Evolutionary conservation across 2,888 invertebrate species (phyloP).

Genomic region (Pycnomerus fuliginosus): DNA sequence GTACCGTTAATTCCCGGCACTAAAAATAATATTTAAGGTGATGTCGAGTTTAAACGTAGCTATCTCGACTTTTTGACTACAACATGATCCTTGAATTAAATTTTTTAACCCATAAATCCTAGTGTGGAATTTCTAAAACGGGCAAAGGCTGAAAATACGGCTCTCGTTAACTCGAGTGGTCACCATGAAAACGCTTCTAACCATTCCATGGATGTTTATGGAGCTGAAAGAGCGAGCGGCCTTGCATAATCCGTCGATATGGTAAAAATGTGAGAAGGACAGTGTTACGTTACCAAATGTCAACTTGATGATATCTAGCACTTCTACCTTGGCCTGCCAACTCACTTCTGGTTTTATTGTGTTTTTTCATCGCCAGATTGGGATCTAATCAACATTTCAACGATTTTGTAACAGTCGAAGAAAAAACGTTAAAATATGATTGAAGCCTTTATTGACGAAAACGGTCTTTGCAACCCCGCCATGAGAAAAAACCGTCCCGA

Average conservation of each 20-base stretch:
- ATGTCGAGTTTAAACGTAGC: no score
- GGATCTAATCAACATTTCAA: not conserved
- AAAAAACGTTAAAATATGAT: no score
- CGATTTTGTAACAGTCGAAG: no score
- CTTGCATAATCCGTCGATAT: not conserved
- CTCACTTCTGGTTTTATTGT: constrained; percentile 1
- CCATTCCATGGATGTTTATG: not conserved
- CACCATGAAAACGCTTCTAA: not conserved
- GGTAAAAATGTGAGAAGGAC: not conserved
- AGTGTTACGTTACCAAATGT: constrained; percentile 1
- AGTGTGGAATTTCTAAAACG: no score
- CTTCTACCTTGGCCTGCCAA: constrained; percentile 1
- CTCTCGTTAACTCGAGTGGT: no score
- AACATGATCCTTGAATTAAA: no score
- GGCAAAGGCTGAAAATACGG: no score
- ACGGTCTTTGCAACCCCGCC: constrained; percentile 36
- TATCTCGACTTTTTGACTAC: no score
- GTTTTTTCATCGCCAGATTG: no score
- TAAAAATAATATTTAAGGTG: no score
- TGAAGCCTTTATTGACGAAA: constrained; percentile 29
- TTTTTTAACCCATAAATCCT: no score
- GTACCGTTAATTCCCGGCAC: no score
- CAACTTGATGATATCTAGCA: not conserved
- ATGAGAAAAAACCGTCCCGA: constrained; percentile 46
- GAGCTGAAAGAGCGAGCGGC: not conserved